Evolutionary conservation across 2,113 vertebrate species (phyloP).

Genomic region (Fregetta grallaria): DNA sequence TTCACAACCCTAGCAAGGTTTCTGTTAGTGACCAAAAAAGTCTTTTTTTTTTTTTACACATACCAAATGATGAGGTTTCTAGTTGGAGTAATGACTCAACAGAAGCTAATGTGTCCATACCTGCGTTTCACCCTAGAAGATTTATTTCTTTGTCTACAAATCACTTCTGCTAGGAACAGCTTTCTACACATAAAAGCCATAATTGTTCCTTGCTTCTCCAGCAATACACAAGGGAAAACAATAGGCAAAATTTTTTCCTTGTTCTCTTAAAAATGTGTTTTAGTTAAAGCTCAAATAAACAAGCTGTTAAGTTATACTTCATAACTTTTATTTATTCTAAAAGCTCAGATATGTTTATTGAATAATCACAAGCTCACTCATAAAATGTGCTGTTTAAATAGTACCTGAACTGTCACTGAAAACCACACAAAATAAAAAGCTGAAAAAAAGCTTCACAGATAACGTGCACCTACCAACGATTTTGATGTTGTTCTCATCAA

Average conservation of each 20-base stretch:
- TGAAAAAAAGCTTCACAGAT: neutral
- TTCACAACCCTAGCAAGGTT: neutral
- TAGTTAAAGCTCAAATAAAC: neutral
- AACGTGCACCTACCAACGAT: slow-evolving; percentile 77
- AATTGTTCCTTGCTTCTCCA: slow-evolving; percentile 16
- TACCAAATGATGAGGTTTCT: neutral
- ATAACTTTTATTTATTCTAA: neutral
- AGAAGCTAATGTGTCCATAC: neutral
- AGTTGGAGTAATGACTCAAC: neutral
- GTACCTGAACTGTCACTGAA: neutral
- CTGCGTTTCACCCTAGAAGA: neutral
- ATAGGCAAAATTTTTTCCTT: neutral
- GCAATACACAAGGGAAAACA: neutral
- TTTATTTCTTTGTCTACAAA: slow-evolving; percentile 40
- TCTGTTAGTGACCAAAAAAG: neutral
- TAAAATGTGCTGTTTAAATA: neutral
- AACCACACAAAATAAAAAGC: neutral
- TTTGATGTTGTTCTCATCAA: slow-evolving; percentile 86
- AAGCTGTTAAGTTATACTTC: neutral
- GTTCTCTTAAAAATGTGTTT: neutral
- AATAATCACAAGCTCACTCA: neutral
- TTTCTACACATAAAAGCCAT: slow-evolving; percentile 32
- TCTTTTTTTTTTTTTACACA: neutral
- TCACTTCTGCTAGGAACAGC: neutral
- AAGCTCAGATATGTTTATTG: neutral